Conservation (phyloP, 2,888 invertebrate species). For the Eupsilia transversa region DNA sequence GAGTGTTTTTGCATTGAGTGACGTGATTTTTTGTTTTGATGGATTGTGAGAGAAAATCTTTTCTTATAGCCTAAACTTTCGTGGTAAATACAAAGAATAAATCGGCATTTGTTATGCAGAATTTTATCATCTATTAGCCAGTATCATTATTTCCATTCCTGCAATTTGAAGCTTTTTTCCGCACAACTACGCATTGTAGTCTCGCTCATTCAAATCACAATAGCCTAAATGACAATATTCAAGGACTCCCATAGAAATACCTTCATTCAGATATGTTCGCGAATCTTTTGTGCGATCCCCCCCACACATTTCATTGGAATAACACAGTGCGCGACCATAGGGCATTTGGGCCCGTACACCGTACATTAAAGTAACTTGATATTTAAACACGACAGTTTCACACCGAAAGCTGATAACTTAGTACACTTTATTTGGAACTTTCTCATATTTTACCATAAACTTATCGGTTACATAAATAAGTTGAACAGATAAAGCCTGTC, state of each 20-base stretch:
- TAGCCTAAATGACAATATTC: conserved; percentile 73
- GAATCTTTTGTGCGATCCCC: conserved; percentile 72
- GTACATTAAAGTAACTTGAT: conserved; percentile 58
- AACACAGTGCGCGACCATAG: conserved; percentile 5
- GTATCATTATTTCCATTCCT: conserved; percentile 39
- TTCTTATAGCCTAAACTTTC: too few species aligned
- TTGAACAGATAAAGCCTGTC: conserved; percentile 73
- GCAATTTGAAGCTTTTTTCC: conserved; percentile 69
- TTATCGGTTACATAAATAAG: conserved; percentile 77
- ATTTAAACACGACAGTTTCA: conserved; percentile 48
- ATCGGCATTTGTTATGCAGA: too few species aligned
- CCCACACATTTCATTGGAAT: conserved; percentile 38
- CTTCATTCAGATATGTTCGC: conserved; percentile 70
- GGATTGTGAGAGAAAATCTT: too few species aligned
- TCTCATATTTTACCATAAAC: conserved; percentile 68
- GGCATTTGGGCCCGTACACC: background rate
- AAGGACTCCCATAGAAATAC: conserved; percentile 76
- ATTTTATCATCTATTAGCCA: conserved; percentile 4
- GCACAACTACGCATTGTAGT: conserved; percentile 65
- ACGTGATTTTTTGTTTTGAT: conserved; percentile 2
- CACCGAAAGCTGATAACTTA: conserved; percentile 60
- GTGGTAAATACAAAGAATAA: too few species aligned
- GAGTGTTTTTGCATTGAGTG: conserved; percentile 35
- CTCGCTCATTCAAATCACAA: conserved; percentile 69
- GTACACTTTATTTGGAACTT: conserved; percentile 65